These are phyloP conservation scores for Astropecten irregularis DNA, from an alignment of 53 echinoderm and acorn worm genomes.

Conservation along the genomic window DNA sequence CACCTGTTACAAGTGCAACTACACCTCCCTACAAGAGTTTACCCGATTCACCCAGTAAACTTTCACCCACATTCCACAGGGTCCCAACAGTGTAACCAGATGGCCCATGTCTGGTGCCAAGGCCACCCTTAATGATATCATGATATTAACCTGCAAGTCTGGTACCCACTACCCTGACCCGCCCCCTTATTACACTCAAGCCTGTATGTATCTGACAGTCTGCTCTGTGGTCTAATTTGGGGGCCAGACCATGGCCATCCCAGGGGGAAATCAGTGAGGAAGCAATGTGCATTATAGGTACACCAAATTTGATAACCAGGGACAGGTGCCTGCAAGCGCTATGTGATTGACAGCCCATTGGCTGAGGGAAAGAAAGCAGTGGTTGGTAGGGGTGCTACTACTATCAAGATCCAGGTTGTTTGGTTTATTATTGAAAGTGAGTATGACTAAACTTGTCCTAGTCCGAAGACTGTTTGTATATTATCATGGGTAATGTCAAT, in stretches of 20 bases:
- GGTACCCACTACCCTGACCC: neutral
- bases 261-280: too few relatives aligned
- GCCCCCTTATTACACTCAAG: too few relatives aligned
- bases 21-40: neutral
- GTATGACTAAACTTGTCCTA: too few relatives aligned
- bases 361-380: neutral
- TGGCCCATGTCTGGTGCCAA: neutral
- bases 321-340: neutral
- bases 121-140: neutral
- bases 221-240: too few relatives aligned
- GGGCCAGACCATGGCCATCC: too few relatives aligned
- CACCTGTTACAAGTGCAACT: neutral
- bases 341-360: constrained; percentile 3
- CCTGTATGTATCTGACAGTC: too few relatives aligned
- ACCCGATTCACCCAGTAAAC: constrained; percentile 3
- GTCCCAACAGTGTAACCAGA: constrained; percentile 4
- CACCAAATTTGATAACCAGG: neutral
- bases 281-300: too few relatives aligned
- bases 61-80: neutral
- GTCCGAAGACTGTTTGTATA: too few relatives aligned
- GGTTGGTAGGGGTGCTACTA: constrained; percentile 25
- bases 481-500: too few relatives aligned
- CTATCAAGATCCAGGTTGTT: neutral
- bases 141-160: too few relatives aligned
- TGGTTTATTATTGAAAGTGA: too few relatives aligned